Evolutionary conservation across 2,113 vertebrate genomes (phyloP), one percentile per base, ranked within the genome.

Genomic region (Limanda limanda): DNA sequence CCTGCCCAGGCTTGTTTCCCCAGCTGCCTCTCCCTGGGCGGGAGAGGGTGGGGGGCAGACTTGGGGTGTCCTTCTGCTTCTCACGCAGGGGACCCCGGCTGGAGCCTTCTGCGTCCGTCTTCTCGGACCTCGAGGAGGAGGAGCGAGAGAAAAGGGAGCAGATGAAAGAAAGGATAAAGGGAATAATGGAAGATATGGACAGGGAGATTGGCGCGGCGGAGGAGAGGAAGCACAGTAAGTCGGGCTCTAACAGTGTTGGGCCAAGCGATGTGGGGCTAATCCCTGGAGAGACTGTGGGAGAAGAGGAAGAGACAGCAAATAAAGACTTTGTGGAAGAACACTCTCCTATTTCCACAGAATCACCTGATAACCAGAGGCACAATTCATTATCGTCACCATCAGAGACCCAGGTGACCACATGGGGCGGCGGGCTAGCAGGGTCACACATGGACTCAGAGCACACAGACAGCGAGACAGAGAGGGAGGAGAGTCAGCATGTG

Each of bases 21-120:
- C 79, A 91, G 78, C 65, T 94, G 60, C 90, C 95, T 70, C 78
- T 83, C 27, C 56, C 79, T 51, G 78, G 76, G 24, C 68, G 21
- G 60, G 89, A 72, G 40, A 83, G 66, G 65, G 84, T 76, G 6
- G 90, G 85, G 42, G 89, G 94, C 79, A 95, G 96, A 51, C 93
- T 93, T 11, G 97, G 95, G 35, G 95, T 99, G 78, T 99, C 97
- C 15, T 99, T 99, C 91, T 98, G 97, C 37, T 98, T 99, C 89
- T 98, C 97, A 31, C 97, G 95, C 89, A 96, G 97, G 82, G 96
- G 96, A 73, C 92, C 96, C 76, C 96, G 96, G 85, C 95, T 99
- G 4, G 97, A 99, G 85, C 98, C 97, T 18, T 98, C 96, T 1
- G 98, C 98, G 24, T 97, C 98, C 0, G 96, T 99, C 86, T 99